Evolutionary conservation across 2,113 vertebrate species (phyloP).

Genomic region (Cyphomyrus discorhynchus): DNA sequence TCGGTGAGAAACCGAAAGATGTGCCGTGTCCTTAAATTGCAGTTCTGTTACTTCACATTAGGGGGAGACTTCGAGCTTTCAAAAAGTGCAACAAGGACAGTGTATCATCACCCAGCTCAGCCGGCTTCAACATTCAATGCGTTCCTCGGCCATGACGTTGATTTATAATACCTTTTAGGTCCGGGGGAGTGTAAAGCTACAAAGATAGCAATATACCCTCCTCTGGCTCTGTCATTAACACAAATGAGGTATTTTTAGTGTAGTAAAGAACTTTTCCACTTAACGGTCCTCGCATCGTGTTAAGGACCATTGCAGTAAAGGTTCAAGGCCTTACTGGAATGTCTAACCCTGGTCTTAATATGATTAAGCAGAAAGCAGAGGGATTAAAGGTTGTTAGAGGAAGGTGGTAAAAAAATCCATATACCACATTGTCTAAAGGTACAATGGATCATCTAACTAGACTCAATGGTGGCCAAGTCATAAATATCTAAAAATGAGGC

Average conservation of each 20-base stretch:
- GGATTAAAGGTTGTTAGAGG: not conserved
- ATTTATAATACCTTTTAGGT: slow-evolving; percentile 36
- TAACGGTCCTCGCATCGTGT: slow-evolving; percentile 15
- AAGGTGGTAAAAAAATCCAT: not conserved
- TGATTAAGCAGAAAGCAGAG: not conserved
- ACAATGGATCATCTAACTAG: not conserved
- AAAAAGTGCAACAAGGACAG: not conserved
- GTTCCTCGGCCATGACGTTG: slow-evolving; percentile 29
- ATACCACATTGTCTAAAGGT: not conserved
- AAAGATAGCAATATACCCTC: slow-evolving; percentile 23
- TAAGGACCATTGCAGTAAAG: slow-evolving; percentile 15
- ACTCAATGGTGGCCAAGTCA: not conserved
- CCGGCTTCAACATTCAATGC: slow-evolving; percentile 19
- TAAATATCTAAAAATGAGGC: slow-evolving; percentile 5
- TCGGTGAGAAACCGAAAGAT: not conserved
- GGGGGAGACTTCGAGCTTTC: slow-evolving; percentile 26
- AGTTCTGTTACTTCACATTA: slow-evolving; percentile 14
- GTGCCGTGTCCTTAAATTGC: not conserved
- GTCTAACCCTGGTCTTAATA: slow-evolving; percentile 5
- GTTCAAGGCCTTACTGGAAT: not conserved
- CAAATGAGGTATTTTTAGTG: slow-evolving; percentile 34
- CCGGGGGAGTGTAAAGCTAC: not conserved
- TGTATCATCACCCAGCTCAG: not conserved
- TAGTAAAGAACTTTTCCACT: slow-evolving; percentile 24
- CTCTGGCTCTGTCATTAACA: slow-evolving; percentile 28